A percentile compares a stretch with the other conserved stretches of the same genome.
phyloP scores from a whole-genome alignment of 2,888 invertebrate species.

The Meganola albula region DNA sequence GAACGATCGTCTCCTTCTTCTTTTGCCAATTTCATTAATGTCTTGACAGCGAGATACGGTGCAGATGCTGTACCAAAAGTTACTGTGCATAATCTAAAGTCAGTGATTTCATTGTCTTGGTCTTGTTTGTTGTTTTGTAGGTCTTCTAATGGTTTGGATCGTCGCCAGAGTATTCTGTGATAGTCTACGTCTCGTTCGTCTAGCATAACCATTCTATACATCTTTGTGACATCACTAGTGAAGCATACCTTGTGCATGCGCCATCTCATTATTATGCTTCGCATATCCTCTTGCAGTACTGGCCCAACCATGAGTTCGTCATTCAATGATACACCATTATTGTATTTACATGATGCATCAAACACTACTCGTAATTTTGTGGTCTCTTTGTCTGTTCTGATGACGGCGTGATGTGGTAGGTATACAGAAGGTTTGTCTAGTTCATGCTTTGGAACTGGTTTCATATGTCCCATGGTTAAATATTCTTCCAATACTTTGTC shows the following conservation, averaged over 20 bases:
- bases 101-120: not conserved
- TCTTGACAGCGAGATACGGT: not conserved
- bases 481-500: no score
- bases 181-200: constrained; percentile 1
- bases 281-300: constrained; percentile 7
- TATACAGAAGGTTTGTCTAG: no score
- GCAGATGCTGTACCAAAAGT: constrained; percentile 1
- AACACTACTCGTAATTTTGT: no score
- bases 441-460: no score
- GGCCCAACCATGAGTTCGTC: constrained; percentile 11
- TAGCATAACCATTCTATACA: constrained; percentile 7
- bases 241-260: constrained; percentile 8
- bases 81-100: not conserved
- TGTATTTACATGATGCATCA: constrained; percentile 2
- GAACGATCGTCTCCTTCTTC: not conserved
- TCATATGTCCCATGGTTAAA: no score
- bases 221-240: constrained; percentile 9
- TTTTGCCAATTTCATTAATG: constrained; percentile 1
- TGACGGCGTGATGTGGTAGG: no score
- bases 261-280: constrained; percentile 12
- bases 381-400: no score
- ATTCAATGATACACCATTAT: constrained; percentile 7
- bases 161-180: constrained; percentile 2
- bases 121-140: not conserved
- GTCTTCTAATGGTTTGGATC: no score